Conservation (phyloP, 2,797 vertebrate species). For the Sarcophilus harrisii region DNA sequence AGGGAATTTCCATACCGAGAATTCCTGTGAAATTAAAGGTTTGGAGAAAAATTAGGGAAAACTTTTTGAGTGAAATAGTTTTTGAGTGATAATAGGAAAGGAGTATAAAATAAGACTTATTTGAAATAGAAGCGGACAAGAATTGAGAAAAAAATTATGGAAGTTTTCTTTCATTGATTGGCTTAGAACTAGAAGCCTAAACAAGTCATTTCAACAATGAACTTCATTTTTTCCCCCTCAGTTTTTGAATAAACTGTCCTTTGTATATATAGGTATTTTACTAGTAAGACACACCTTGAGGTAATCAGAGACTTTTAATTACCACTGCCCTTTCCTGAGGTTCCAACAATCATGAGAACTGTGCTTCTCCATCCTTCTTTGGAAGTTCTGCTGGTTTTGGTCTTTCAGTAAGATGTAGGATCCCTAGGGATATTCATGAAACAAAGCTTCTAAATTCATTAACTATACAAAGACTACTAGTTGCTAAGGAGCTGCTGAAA, state of each 20-base stretch:
- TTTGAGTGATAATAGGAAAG: neutral
- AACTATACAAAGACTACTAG: slow-evolving; percentile 30
- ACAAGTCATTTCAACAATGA: neutral
- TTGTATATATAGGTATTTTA: neutral
- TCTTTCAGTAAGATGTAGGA: neutral
- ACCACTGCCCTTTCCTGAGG: neutral
- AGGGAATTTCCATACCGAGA: neutral
- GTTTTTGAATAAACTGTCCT: neutral
- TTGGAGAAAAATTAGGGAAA: neutral
- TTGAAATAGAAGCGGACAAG: neutral
- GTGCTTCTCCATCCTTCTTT: slow-evolving; percentile 23
- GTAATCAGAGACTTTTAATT: slow-evolving; percentile 27
- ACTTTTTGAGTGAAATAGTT: neutral
- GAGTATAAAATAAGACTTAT: neutral
- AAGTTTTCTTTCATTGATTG: neutral
- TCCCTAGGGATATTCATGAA: slow-evolving; percentile 21
- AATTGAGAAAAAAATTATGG: neutral
- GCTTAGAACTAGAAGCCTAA: neutral
- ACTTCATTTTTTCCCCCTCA: neutral
- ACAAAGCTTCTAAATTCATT: slow-evolving; percentile 14
- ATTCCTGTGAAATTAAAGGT: neutral
- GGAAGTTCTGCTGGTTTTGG: neutral
- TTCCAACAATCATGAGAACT: slow-evolving; percentile 4
- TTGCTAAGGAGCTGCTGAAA: slow-evolving; percentile 30
- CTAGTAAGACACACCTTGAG: neutral